phyloP scores from a whole-genome alignment of 2,888 invertebrate genomes.

The Drosophila fungiperda region DNA sequence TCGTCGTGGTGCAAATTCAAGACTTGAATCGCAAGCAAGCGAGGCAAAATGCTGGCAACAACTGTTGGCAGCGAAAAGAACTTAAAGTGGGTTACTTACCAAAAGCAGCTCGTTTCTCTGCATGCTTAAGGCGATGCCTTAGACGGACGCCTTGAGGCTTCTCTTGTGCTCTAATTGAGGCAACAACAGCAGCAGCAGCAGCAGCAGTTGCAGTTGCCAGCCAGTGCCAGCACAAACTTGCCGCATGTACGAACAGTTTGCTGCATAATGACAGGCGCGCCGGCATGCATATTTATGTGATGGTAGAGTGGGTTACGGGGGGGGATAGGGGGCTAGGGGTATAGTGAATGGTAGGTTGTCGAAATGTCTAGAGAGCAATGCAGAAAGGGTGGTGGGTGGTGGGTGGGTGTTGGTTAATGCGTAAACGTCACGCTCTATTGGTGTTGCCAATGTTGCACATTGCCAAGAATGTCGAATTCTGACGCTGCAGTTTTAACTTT shows the following conservation, averaged over 20 bases:
- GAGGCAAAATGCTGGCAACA: conserved; percentile 50
- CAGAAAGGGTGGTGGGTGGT: too few species aligned
- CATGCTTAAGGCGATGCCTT: conserved; percentile 59
- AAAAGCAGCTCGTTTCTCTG: conserved; percentile 48
- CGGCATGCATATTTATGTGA: conserved; percentile 71
- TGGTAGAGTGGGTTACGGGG: background rate
- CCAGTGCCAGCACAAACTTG: conserved; percentile 55
- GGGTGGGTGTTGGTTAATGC: conserved; percentile 6
- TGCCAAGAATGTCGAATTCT: conserved; percentile 9
- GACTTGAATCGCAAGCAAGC: conserved; percentile 7
- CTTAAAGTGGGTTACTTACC: conserved; percentile 73
- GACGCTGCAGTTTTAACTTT: conserved; percentile 18
- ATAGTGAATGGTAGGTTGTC: background rate
- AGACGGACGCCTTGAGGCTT: conserved; percentile 36
- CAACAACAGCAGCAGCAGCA: background rate
- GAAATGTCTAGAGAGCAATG: background rate
- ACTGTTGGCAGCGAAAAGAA: conserved; percentile 60
- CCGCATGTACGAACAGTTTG: conserved; percentile 77
- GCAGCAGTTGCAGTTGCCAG: background rate
- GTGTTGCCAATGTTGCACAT: conserved; percentile 56
- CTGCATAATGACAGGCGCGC: conserved; percentile 75
- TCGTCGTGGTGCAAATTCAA: conserved; percentile 33
- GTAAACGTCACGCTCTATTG: conserved; percentile 68
- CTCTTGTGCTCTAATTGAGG: conserved; percentile 65
- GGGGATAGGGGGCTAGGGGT: background rate